Base-by-base conservation (phyloP, 2,797 vertebrate species). In the Enteromius trimaculatus region DNA sequence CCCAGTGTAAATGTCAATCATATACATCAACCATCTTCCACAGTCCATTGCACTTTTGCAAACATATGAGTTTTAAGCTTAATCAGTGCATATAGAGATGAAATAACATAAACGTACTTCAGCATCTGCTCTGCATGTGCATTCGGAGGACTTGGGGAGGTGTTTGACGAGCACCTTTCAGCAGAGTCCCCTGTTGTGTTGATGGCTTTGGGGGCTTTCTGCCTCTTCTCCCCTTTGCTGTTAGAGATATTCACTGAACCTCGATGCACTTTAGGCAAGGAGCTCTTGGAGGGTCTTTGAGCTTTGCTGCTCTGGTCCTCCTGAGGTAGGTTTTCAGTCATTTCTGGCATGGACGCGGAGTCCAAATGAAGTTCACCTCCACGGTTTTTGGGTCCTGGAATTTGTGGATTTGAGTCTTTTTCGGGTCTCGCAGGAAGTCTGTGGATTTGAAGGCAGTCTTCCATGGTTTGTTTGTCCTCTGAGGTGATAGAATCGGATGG, bases 401-500 rank as follows among this genome's bases (percentile, higher is more conserved):
- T 83, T 64, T 90, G 91, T 16, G 91, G 88, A 88, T 89, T 90
- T 0, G 88, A 19, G 8, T 85, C 91, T 83, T 86, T 93, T 39
- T 95, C 94, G 0, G 85, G 8, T 6, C 79, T 88, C 70, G 88
- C 91, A 16, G 94, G 94, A 84, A 92, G 91, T 4, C 90, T 92
- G 82, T 90, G 91, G 78, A 96, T 94, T 85, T 96, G 95, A 85
- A 95, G 93, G 90, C 94, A 95, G 88, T 95, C 94, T 77, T 89
- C 85, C 0, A 87, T 58, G 72, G 83, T 91, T 81, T 92, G 92
- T 3, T 89, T 88, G 68, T 95, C 94, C 0, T 95, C 94, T n/a
- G 3, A 90, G 85, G 86, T 86, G 77, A 87, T 77, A 1, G 89
- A 68, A 1, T 90, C 89, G 14, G 90, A 93, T 81, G 91, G 93